Evolutionary conservation across 2,113 vertebrate species (phyloP).

Genomic region (Octodon degus): DNA sequence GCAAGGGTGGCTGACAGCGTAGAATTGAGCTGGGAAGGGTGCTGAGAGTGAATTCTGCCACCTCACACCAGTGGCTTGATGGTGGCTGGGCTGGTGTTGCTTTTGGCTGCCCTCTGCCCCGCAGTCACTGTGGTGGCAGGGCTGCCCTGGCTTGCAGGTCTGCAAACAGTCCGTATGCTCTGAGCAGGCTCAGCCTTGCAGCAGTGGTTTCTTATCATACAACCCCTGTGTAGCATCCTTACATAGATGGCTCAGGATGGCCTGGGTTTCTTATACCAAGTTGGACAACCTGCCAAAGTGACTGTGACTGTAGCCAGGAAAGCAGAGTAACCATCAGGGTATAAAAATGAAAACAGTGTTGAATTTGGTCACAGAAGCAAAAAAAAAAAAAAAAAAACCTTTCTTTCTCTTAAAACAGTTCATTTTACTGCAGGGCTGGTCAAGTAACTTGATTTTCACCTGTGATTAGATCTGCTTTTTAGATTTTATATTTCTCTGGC

Average conservation of each 20-base stretch:
- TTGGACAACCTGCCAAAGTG: not conserved
- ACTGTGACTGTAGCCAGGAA: not conserved
- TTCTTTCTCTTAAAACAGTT: not conserved
- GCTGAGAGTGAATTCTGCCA: fast-evolving
- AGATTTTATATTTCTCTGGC: not conserved
- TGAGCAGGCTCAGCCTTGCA: not conserved
- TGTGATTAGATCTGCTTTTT: not conserved
- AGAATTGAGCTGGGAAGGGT: not conserved
- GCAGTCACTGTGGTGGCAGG: no score
- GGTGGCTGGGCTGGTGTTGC: not conserved
- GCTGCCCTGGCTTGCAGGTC: not conserved
- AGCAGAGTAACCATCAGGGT: not conserved
- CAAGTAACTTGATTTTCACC: not conserved
- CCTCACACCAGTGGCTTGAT: not conserved
- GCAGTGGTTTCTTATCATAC: not conserved
- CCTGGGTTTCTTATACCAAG: not conserved
- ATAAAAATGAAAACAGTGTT: not conserved
- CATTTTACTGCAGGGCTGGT: not conserved
- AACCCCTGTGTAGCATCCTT: fast-evolving
- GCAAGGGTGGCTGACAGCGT: not conserved
- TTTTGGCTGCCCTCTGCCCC: no score
- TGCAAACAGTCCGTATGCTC: not conserved
- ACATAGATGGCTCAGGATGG: not conserved
- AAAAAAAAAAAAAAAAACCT: not conserved
- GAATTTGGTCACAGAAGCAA: constrained; percentile 17